These are phyloP conservation scores for Campaea margaritaria DNA, from an alignment of 2,888 invertebrate species.

Conservation along the genomic window DNA sequence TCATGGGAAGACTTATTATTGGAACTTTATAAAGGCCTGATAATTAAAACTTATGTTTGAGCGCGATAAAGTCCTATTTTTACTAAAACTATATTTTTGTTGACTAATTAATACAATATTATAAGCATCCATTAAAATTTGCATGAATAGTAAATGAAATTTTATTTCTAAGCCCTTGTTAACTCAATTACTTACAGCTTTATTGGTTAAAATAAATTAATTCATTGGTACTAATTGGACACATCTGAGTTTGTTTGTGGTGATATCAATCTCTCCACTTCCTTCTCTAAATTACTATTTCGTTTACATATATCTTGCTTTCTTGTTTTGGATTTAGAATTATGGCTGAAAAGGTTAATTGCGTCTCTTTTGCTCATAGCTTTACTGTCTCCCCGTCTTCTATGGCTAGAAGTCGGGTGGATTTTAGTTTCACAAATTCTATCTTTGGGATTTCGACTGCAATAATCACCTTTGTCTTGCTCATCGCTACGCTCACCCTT, in stretches of 20 bases:
- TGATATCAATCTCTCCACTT: slow-evolving; percentile 68
- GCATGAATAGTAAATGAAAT: slow-evolving; percentile 31
- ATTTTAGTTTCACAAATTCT: slow-evolving; percentile 62
- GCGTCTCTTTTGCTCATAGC: slow-evolving; percentile 49
- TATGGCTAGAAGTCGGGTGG: slow-evolving; percentile 52
- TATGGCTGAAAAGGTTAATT: slow-evolving; percentile 46
- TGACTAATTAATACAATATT: background rate
- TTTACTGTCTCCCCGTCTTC: slow-evolving; percentile 46
- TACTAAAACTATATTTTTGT: too few species aligned
- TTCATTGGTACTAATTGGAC: slow-evolving; percentile 46
- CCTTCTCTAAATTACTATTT: slow-evolving; percentile 65
- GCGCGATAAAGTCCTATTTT: too few species aligned
- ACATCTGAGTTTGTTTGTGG: slow-evolving; percentile 58
- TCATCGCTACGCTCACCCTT: slow-evolving; percentile 38
- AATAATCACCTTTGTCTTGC: slow-evolving; percentile 53
- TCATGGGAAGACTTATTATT: too few species aligned
- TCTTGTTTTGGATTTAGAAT: slow-evolving; percentile 56
- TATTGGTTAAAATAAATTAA: slow-evolving; percentile 19
- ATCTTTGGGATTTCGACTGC: slow-evolving; percentile 53
- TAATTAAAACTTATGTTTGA: too few species aligned
- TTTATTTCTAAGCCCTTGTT: slow-evolving; percentile 33
- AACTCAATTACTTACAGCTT: slow-evolving; percentile 38
- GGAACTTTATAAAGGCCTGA: too few species aligned
- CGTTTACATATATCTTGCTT: slow-evolving; percentile 54
- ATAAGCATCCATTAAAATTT: slow-evolving; percentile 18